phyloP scores from a whole-genome alignment of 2,797 vertebrate genomes.

The Anguilla obscura region DNA sequence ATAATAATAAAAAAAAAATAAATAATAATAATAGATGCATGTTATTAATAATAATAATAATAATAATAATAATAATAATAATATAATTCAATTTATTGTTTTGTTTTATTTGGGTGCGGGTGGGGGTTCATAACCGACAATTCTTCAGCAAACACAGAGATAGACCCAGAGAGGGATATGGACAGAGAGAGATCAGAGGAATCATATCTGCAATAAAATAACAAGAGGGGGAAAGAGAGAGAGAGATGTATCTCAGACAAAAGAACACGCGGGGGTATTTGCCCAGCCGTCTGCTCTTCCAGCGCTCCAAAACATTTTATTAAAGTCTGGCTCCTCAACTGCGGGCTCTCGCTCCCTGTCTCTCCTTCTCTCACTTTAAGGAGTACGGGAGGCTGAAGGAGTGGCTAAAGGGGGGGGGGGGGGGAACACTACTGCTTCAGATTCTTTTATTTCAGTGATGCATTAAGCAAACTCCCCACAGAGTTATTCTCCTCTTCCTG shows the following conservation, averaged over 20 bases:
- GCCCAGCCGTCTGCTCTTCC: slow-evolving; percentile 85
- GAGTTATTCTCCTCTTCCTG: slow-evolving; percentile 99
- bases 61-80: background rate
- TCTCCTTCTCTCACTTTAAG: slow-evolving; percentile 77
- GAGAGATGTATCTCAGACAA: slow-evolving; percentile 73
- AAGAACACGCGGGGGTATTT: slow-evolving; percentile 77
- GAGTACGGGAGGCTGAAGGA: slow-evolving; percentile 79
- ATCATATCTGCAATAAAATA: slow-evolving; percentile 82
- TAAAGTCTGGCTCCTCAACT: slow-evolving; percentile 89
- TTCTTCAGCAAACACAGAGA: background rate
- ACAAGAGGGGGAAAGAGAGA: slow-evolving; percentile 61
- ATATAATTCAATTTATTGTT: background rate
- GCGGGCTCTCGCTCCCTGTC: slow-evolving; percentile 62
- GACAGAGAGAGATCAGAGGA: slow-evolving; percentile 60
- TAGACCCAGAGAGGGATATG: slow-evolving; percentile 58
- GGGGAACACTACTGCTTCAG: slow-evolving; percentile 85
- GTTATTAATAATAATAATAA: no score
- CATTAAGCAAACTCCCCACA: slow-evolving; percentile 99
- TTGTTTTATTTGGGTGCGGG: background rate
- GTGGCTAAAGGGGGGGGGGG: slow-evolving; percentile 67
- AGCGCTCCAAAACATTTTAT: slow-evolving; percentile 91
- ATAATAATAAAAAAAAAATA: background rate
- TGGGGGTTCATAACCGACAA: background rate
- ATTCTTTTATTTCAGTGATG: slow-evolving; percentile 99
- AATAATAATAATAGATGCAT: background rate